Conservation (phyloP, 2,888 invertebrate species). For the Idaea dimidiata region DNA sequence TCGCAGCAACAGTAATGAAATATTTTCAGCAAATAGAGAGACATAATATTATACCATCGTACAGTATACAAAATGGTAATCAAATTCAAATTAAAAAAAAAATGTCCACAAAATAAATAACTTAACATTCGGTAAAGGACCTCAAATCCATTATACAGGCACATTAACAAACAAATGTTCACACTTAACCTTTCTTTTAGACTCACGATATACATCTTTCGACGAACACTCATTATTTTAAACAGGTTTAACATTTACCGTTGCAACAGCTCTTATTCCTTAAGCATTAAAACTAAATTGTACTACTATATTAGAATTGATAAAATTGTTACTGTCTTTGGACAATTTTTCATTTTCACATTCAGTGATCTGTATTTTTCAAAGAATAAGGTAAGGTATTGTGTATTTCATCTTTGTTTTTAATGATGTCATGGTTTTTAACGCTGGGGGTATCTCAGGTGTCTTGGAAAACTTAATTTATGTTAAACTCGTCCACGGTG, state of each 20-base stretch:
- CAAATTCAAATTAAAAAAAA: constrained; percentile 50
- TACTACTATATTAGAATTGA: constrained; percentile 4
- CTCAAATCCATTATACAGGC: constrained; percentile 73
- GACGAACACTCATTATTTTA: constrained; percentile 72
- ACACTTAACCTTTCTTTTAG: constrained; percentile 78
- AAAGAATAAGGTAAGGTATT: constrained; percentile 35
- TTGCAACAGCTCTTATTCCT: constrained; percentile 15
- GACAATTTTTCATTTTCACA: constrained; percentile 31
- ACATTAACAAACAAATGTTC: constrained; percentile 80
- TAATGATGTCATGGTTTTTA: constrained; percentile 43
- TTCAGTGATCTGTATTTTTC: constrained; percentile 14
- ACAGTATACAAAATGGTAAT: constrained; percentile 42
- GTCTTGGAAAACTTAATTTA: constrained; percentile 79
- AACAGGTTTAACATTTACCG: constrained; percentile 31
- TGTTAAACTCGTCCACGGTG: constrained; percentile 74
- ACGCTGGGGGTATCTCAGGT: constrained; percentile 72
- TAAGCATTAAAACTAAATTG: constrained; percentile 34
- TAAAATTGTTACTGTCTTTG: constrained; percentile 40
- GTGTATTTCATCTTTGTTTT: constrained; percentile 5
- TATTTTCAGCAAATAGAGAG: no score
- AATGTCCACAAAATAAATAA: constrained; percentile 41
- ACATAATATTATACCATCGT: no score
- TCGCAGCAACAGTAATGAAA: no score
- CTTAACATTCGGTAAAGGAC: constrained; percentile 67
- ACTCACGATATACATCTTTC: constrained; percentile 70